phyloP scores from a whole-genome alignment of 1,140 invertebrate genomes.

The Drosophila santomea region DNA sequence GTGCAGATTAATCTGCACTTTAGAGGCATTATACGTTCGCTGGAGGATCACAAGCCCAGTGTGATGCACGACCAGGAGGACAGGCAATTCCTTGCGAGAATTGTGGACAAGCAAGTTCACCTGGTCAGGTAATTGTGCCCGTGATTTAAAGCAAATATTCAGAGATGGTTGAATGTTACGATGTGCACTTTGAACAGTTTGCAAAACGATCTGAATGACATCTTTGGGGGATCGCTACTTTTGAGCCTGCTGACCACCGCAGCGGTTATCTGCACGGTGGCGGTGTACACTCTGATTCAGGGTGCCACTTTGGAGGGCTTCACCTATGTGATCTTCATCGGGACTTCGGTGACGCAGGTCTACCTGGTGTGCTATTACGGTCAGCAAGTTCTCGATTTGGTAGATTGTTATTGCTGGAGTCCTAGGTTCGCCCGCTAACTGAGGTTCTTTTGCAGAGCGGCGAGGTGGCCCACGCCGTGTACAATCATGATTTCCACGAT shows the following conservation, averaged over 20 bases:
- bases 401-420: not conserved
- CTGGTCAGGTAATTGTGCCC: slow-evolving; percentile 36
- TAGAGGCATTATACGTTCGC: slow-evolving; percentile 28
- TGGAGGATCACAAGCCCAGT: slow-evolving; percentile 42
- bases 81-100: slow-evolving; percentile 33
- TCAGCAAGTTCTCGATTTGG: slow-evolving; percentile 43
- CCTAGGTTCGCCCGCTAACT: not conserved
- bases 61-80: slow-evolving; percentile 18
- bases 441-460: slow-evolving; percentile 19
- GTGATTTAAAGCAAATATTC: not conserved
- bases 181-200: slow-evolving; percentile 10
- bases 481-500: slow-evolving; percentile 55
- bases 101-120: slow-evolving; percentile 49
- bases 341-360: slow-evolving; percentile 38
- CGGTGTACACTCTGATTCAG: slow-evolving; percentile 45
- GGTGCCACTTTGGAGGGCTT: slow-evolving; percentile 49
- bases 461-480: slow-evolving; percentile 37
- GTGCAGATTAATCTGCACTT: slow-evolving; percentile 66
- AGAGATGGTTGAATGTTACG: no score
- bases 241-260: slow-evolving; percentile 55
- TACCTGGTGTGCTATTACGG: slow-evolving; percentile 63
- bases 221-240: slow-evolving; percentile 46
- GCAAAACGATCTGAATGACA: slow-evolving; percentile 43
- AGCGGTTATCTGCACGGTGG: slow-evolving; percentile 48
- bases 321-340: slow-evolving; percentile 47